Base-by-base conservation (phyloP, 2,888 invertebrate species). In the Netelia fuscicornis region DNA sequence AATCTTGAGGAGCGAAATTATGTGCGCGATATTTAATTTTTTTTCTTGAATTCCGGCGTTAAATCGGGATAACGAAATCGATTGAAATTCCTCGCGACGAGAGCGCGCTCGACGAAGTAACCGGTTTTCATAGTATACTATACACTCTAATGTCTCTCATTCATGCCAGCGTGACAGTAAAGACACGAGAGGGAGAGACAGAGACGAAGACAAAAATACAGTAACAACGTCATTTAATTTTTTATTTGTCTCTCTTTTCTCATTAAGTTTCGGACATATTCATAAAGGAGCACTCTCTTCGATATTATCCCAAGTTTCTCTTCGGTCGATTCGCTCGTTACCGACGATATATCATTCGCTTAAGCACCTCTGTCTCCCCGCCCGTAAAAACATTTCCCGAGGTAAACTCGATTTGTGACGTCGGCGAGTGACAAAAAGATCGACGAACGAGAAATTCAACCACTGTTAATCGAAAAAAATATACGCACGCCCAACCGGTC, bases 71-170 rank as follows among this genome's bases (percentile, higher is more conserved):
- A 30, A 30, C 30, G 30, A 30, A 30, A 30, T 30, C 5, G 54
- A 65, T 42, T 42, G 58, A 58, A 81, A 68, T 60, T 77, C 67
- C 75, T 56, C 42, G 11, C 9, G 56, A 60, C 71, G 54, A 68
- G 44, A 42, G 11, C 75, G 68, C 11, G 68, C 58, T 60, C 42
- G 23, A 25, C 56, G 48, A 67, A 42, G 20, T 42, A 77, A 76
- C 71, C 77, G 70, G 82, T 77, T 82, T 76, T 52, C 10, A 60
- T 67, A 75, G 56, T 67, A 20, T 37, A 58, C 65, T 72, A 58
- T 64, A 52, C 23, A 37, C 48, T 67, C 30, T 52, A 52, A 17
- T 54, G 20, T 62, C 37, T 52, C 65, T 65, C 76, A 76, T 81
- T 70, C 67, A 68, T 81, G 58, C 10, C 54, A 70, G 37, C 67